These are phyloP conservation scores for Coregonus ussuriensis DNA, from an alignment of 2,797 vertebrate species.

Conservation along the genomic window DNA sequence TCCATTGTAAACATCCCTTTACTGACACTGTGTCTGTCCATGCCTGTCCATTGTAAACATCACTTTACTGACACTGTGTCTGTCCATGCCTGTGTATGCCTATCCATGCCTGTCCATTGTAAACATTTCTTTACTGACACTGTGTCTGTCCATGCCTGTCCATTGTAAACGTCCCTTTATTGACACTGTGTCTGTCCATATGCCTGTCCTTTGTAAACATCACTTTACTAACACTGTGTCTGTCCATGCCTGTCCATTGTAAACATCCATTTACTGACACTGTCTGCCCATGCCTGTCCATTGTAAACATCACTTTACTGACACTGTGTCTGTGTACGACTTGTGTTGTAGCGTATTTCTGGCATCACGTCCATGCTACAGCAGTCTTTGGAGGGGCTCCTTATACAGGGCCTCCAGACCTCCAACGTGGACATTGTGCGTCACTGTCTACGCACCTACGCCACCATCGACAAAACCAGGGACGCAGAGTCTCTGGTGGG, in stretches of 20 bases:
- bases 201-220: too few relatives aligned
- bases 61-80: neutral
- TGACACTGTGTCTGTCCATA: neutral
- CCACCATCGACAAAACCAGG: slow-evolving; percentile 96
- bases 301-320: too few relatives aligned
- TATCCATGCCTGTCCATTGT: neutral
- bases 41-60: too few relatives aligned
- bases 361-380: slow-evolving; percentile 97
- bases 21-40: neutral
- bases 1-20: too few relatives aligned
- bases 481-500: slow-evolving; percentile 94
- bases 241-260: neutral
- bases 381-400: slow-evolving; percentile 91
- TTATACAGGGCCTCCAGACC: slow-evolving; percentile 90
- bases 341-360: slow-evolving; percentile 85
- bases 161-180: too few relatives aligned
- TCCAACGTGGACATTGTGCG: slow-evolving; percentile 91
- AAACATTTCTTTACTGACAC: neutral
- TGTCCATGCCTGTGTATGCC: neutral
- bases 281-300: neutral
- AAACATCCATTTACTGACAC: neutral
- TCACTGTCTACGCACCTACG: slow-evolving; percentile 94
- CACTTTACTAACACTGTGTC: neutral
- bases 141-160: neutral
- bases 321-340: neutral